Evolutionary conservation across 2,113 vertebrate genomes (phyloP), one percentile per base, ranked within the genome.

Genomic region (Strigops habroptila): DNA sequence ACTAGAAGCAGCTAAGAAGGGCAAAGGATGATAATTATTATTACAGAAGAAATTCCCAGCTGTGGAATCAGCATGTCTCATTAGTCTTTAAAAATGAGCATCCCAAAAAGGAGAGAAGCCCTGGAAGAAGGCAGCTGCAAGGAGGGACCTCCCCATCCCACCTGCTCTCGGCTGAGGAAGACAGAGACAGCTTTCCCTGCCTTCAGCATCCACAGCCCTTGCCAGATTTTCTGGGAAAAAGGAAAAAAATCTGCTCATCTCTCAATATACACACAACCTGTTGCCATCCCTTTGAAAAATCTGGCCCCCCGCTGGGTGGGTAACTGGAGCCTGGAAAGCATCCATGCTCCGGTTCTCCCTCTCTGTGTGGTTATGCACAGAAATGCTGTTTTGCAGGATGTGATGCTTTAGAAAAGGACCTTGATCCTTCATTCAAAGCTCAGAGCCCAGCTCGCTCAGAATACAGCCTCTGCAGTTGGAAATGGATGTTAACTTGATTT

Each of bases 401-500:
- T 9, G 41, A 9, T 43, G 16, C 16, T 77, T 88, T 8, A 62
- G 44, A 35, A 53, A 44, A 73, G 28, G 63, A 73, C 52, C 41
- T n/a, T 64, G 53, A 68, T 81, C 55, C 46, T 81, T 82, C 30
- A 43, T 46, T 71, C 43, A 52, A 67, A 46, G 4, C 53, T 78
- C 37, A 63, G 33, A 88, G 25, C 14, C 3, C 24, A 27, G 4
- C 33, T 68, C 68, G 30, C 13, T 86, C 59, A 39, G n/a, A 52
- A 63, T 19, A 35, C 10, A 31, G 28, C 64, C 35, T 75, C 69
- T 22, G 33, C 55, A 73, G 33, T 4, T 73, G 52, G 55, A 82
- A 88, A 86, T 86, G 25, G 30, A 70, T 57, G 68, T 35, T 91
- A 78, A 75, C 60, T 81, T 81, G 55, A 64, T 86, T 95, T 90